These are phyloP conservation scores for Sylvia atricapilla DNA, from an alignment of 2,113 vertebrate genomes.

Conservation along the genomic window DNA sequence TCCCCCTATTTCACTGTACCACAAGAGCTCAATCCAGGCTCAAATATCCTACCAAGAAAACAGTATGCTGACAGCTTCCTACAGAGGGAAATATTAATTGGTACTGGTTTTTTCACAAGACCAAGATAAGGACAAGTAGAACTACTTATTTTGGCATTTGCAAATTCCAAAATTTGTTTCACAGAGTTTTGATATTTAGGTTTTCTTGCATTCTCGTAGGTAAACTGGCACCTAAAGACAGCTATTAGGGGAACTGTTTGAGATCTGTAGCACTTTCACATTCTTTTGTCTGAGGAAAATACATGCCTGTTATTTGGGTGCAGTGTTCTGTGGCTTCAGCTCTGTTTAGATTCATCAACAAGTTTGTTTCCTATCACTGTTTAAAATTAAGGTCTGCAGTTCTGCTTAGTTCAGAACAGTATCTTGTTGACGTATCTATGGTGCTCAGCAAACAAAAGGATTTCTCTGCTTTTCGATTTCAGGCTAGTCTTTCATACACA, in stretches of 20 bases:
- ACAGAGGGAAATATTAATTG: not conserved
- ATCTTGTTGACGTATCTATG: fast-evolving
- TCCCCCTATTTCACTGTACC: not conserved
- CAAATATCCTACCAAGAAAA: not conserved
- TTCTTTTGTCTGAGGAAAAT: not conserved
- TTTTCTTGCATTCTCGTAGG: not conserved
- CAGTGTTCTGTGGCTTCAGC: not conserved
- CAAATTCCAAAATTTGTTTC: not conserved
- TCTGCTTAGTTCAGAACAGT: not conserved
- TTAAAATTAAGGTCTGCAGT: not conserved
- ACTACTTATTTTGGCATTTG: not conserved
- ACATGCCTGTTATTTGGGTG: not conserved
- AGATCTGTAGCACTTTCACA: not conserved
- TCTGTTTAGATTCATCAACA: not conserved
- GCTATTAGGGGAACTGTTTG: not conserved
- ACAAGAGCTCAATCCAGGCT: not conserved
- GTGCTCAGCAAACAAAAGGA: not conserved
- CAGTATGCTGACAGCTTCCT: not conserved
- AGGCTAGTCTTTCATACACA: not conserved
- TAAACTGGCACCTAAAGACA: not conserved
- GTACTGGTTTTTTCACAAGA: not conserved
- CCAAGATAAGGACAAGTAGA: not conserved
- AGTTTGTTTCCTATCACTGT: not conserved
- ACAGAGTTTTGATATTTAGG: not conserved
- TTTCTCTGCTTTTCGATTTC: not conserved